phyloP scores from a whole-genome alignment of 2,797 vertebrate species.

The Poecilia picta region DNA sequence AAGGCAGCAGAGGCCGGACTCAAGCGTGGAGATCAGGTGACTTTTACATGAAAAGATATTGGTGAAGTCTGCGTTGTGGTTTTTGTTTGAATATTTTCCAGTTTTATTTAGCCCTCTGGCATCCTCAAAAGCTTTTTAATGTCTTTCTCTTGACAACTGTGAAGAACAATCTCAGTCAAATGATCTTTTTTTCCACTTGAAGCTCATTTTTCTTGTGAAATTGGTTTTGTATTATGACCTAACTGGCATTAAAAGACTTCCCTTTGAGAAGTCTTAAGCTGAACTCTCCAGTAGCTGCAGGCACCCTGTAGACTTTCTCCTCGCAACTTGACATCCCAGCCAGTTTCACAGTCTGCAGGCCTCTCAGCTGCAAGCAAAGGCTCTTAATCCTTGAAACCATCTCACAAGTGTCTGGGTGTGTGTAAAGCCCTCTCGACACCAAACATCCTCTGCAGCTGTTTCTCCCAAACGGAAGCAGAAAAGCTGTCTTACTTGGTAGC shows the following conservation, averaged over 20 bases:
- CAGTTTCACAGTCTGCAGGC: conserved; percentile 64
- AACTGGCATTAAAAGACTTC: conserved; percentile 43
- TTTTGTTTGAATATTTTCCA: background rate
- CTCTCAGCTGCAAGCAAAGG: conserved; percentile 65
- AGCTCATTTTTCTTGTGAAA: conserved; percentile 47
- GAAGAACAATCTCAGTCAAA: conserved; percentile 1
- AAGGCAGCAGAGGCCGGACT: conserved; percentile 95
- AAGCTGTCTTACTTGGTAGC: conserved; percentile 44
- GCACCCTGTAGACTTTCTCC: conserved; percentile 28
- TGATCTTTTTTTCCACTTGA: conserved; percentile 8
- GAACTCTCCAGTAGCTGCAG: conserved; percentile 38
- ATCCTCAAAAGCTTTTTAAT: background rate
- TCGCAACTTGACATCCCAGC: conserved; percentile 38
- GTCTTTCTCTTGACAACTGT: conserved; percentile 13
- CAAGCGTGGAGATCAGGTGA: conserved; percentile 97
- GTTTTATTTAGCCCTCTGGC: background rate
- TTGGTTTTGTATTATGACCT: conserved; percentile 45
- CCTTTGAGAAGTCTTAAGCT: conserved; percentile 33
- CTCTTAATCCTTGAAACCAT: conserved; percentile 70
- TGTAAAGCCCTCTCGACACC: conserved; percentile 66
- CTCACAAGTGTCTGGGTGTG: conserved; percentile 60
- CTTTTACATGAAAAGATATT: background rate
- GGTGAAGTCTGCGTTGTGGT: background rate
- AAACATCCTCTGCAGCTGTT: conserved; percentile 73
- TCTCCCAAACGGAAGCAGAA: conserved; percentile 55